Percentiles rank a stretch among this genome's conserved stretches.
Evolutionary conservation across 2,113 vertebrate genomes (phyloP).

Genomic region (Plectropomus leopardus): DNA sequence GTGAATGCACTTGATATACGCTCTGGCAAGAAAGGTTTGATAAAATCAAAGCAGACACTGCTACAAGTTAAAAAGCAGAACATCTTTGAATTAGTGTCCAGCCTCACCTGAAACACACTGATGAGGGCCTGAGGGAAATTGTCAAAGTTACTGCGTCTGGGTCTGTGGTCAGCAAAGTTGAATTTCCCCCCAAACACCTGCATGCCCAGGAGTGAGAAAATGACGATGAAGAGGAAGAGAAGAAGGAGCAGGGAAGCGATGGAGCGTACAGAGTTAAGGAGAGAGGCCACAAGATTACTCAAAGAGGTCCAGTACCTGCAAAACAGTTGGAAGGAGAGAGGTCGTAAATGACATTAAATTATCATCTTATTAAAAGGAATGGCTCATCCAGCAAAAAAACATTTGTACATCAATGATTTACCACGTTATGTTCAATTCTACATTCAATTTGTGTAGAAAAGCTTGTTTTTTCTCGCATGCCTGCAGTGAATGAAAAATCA

Average conservation of each 20-base stretch:
- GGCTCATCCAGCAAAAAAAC: too few species aligned
- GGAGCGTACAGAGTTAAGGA: slow-evolving; percentile 96
- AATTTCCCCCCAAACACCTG: slow-evolving; percentile 98
- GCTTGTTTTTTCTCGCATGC: too few species aligned
- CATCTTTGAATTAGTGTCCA: accelerated
- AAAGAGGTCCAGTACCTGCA: slow-evolving; percentile 95
- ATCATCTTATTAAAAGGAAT: too few species aligned
- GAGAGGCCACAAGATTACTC: slow-evolving; percentile 95
- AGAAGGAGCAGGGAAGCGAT: slow-evolving; percentile 96
- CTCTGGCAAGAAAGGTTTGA: not conserved
- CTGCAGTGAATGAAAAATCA: too few species aligned
- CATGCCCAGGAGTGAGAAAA: slow-evolving; percentile 97
- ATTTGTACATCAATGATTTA: too few species aligned
- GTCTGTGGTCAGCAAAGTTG: slow-evolving; percentile 89
- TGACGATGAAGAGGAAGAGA: slow-evolving; percentile 96
- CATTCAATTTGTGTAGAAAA: too few species aligned
- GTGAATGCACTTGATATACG: not conserved
- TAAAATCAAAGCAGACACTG: not conserved
- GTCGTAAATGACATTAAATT: not conserved
- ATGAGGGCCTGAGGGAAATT: slow-evolving; percentile 98
- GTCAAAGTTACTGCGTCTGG: slow-evolving; percentile 95
- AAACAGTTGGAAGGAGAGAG: not conserved
- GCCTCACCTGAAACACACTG: slow-evolving; percentile 95
- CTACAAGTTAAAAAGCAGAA: not conserved
- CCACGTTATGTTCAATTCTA: too few species aligned